These are phyloP conservation scores for Podilymbus podiceps DNA, from an alignment of 2,113 vertebrate genomes.

Conservation along the genomic window DNA sequence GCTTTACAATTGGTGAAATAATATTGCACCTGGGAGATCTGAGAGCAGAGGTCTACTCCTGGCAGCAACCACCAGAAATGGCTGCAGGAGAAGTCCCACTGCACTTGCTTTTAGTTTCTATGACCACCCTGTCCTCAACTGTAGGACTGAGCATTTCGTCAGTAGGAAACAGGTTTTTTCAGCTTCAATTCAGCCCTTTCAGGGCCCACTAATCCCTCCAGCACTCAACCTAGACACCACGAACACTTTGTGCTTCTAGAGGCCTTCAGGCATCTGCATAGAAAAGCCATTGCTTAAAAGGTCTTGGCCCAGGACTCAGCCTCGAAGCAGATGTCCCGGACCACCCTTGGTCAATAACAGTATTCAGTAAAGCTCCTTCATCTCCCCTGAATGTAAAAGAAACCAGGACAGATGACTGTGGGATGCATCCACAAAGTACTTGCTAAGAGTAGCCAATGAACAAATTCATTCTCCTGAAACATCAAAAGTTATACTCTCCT, in stretches of 20 bases:
- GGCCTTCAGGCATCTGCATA: background rate
- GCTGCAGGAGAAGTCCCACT: background rate
- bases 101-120: background rate
- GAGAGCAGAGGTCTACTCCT: background rate
- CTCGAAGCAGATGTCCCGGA: background rate
- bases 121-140: background rate
- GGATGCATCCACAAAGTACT: background rate
- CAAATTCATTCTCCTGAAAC: background rate
- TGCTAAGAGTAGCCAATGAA: background rate
- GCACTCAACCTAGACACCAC: background rate
- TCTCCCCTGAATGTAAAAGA: background rate
- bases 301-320: background rate
- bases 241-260: background rate
- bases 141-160: background rate
- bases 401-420: constrained; percentile 13
- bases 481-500: background rate
- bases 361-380: background rate
- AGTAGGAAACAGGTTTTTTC: background rate
- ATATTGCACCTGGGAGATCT: background rate
- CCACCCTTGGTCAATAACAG: background rate
- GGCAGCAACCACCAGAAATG: background rate
- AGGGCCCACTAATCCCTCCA: background rate
- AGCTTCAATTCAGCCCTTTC: background rate
- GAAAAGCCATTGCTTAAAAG: background rate
- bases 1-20: background rate